Base-by-base conservation (phyloP, 2,888 invertebrate genomes). In the Nebria salina region DNA sequence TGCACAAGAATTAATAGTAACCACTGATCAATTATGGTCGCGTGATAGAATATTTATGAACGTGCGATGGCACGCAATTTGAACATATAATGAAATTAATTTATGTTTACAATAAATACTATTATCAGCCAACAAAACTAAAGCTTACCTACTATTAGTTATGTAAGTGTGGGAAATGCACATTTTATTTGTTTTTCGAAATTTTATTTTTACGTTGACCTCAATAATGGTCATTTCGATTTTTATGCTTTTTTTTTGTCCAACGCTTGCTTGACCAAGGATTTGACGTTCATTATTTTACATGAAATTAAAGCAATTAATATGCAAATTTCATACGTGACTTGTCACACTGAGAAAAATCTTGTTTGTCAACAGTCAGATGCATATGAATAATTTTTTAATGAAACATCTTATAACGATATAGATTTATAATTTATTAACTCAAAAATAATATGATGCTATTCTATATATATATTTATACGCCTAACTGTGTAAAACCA, bases 81-180 rank as follows among this genome's bases (percentile, higher is more conserved):
- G 70, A 70, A 70, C 70, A 70, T 70, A 15, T 70, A 25, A 70
- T 70, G 70, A 70, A 70, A 70, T 26, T 5, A 70, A 70, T 70
- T 70, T 26, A 70, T 70, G 70, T 70, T 70, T 70, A 70, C 70
- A 70, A 54, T 34, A 70, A 70, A 70, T 34, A 70, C 25, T 70
- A 15, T 26, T 15, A 70, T 70, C 70, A 70, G 26, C 70, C 34
- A 34, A 54, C 8, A 54, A 54, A 54, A 54, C 54, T 13, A 34
- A 34, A 54, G 54, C 13, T 13, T 54, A 9, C 6, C 6, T 43
- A 11, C 54, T 54, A 54, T 13, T 54, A 54, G 34, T 13, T 54
- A 54, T 54, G 43, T 43, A 11, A 34, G 4, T 34, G 34, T 34
- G 34, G 34, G 54, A 5, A 6, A 6, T 54, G 2, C 13, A 54